Percentiles rank a stretch among this genome's conserved stretches.
Conservation (phyloP, 2,113 vertebrate genomes). For the Chloropsis hardwickii region DNA sequence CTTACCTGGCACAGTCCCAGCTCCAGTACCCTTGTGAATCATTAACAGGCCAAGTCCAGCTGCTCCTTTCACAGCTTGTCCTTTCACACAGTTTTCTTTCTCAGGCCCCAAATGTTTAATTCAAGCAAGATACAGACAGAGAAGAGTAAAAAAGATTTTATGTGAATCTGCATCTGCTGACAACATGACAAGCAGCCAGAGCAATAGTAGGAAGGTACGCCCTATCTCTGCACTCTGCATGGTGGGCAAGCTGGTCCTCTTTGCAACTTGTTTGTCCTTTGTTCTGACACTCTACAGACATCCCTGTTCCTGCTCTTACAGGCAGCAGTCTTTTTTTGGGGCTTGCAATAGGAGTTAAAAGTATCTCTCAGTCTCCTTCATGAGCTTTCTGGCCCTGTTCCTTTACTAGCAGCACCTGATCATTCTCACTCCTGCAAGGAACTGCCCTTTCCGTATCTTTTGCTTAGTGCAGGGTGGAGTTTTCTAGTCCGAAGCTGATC, state of each 20-base stretch:
- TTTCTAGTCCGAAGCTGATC: neutral
- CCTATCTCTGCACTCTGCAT: neutral
- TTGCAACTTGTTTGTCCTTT: neutral
- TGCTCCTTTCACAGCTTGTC: neutral
- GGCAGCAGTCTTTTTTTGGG: neutral
- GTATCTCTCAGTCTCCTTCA: neutral
- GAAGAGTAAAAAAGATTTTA: neutral
- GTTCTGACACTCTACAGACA: neutral
- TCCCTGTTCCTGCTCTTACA: neutral
- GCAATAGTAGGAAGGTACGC: neutral
- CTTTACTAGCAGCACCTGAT: neutral
- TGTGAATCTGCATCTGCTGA: neutral
- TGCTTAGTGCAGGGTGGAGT: slow-evolving; percentile 11
- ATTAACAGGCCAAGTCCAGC: neutral
- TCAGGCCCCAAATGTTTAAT: neutral
- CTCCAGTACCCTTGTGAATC: neutral
- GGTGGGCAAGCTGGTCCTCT: neutral
- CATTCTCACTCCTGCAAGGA: neutral
- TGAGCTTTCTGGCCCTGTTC: neutral
- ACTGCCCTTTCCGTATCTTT: neutral
- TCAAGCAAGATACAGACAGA: neutral
- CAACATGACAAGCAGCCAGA: neutral
- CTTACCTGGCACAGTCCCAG: neutral
- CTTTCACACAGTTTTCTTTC: neutral
- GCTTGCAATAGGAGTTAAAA: neutral